Evolutionary conservation across 2,113 vertebrate genomes (phyloP).

Genomic region (Perca flavescens): DNA sequence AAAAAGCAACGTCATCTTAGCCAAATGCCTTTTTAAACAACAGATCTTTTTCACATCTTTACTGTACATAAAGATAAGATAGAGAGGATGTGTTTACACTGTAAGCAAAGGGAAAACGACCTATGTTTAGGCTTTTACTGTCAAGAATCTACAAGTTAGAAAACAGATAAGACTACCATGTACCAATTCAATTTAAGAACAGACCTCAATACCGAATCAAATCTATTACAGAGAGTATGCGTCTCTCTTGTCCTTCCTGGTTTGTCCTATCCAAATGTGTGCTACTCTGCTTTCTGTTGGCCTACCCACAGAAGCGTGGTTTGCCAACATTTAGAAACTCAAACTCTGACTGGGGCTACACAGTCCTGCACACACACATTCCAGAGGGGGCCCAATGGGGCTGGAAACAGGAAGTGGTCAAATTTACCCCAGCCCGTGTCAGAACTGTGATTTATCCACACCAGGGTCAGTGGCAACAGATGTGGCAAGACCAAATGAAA

Average conservation of each 20-base stretch:
- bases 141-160: neutral
- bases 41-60: neutral
- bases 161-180: neutral
- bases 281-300: conserved; percentile 63
- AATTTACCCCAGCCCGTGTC: conserved; percentile 79
- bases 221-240: neutral
- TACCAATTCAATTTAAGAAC: neutral
- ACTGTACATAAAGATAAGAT: neutral
- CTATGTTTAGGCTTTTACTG: neutral
- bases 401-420: conserved; percentile 82
- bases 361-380: conserved; percentile 77
- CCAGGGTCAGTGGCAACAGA: conserved; percentile 76
- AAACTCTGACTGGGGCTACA: conserved; percentile 68
- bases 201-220: conserved; percentile 3
- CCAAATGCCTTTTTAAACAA: conserved; percentile 18
- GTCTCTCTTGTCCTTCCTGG: conserved; percentile 13
- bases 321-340: conserved; percentile 79
- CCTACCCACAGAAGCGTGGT: conserved; percentile 62
- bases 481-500: conserved; percentile 69
- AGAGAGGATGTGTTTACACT: neutral
- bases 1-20: neutral
- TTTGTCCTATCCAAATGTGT: conserved; percentile 43
- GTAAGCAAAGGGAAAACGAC: neutral
- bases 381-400: conserved; percentile 80
- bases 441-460: conserved; percentile 75